These are phyloP conservation scores for Dusona sp. DNA, from an alignment of 2,888 invertebrate genomes.

Conservation along the genomic window DNA sequence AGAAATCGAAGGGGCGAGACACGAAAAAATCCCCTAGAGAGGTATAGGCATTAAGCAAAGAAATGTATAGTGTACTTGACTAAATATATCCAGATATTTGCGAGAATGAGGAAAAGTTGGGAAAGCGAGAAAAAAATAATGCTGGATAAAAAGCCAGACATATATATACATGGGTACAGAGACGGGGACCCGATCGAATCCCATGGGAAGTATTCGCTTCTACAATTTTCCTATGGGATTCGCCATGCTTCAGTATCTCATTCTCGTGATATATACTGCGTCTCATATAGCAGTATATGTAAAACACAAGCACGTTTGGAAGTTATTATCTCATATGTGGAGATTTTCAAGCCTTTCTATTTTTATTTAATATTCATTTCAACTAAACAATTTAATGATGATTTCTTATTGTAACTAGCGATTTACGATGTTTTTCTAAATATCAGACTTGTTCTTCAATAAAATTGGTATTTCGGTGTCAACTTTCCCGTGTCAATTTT, in stretches of 20 bases:
- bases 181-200: slow-evolving; percentile 53
- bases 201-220: slow-evolving; percentile 55
- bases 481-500: background rate
- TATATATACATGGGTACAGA: background rate
- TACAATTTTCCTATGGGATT: slow-evolving; percentile 55
- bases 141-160: slow-evolving; percentile 38
- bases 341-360: background rate
- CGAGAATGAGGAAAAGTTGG: slow-evolving; percentile 54
- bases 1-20: slow-evolving; percentile 49
- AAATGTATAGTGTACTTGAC: slow-evolving; percentile 28
- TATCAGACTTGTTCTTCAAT: background rate
- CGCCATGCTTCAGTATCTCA: slow-evolving; percentile 2
- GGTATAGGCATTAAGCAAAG: slow-evolving; percentile 25
- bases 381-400: background rate
- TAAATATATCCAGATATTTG: slow-evolving; percentile 53
- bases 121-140: slow-evolving; percentile 45
- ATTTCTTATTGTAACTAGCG: background rate
- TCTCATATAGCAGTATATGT: background rate
- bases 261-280: slow-evolving; percentile 31
- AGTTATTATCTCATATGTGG: slow-evolving; percentile 14
- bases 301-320: background rate
- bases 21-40: slow-evolving; percentile 39
- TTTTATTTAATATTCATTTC: background rate
- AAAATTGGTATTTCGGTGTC: background rate
- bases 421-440: background rate